Conservation (phyloP, 2,797 vertebrate species). For the Sebastes vulpes region DNA sequence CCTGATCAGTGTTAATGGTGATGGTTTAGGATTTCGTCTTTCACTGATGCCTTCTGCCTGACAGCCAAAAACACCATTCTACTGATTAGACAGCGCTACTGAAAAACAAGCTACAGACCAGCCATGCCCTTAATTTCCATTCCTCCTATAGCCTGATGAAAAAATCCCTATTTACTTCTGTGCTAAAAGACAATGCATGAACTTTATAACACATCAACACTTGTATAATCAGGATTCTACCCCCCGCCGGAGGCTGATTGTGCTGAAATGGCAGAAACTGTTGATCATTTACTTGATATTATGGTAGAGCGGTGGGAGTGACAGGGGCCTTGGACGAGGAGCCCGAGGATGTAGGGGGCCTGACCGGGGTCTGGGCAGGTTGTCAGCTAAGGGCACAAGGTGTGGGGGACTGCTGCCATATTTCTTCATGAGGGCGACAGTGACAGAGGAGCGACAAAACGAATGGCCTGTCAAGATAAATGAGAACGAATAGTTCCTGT, state of each 20-base stretch:
- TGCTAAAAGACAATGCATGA: background rate
- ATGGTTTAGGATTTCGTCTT: constrained; percentile 77
- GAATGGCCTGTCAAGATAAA: constrained; percentile 88
- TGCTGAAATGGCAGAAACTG: constrained; percentile 4
- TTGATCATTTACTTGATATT: constrained; percentile 26
- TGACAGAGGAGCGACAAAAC: constrained; percentile 84
- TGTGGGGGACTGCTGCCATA: constrained; percentile 80
- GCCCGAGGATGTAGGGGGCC: constrained; percentile 22
- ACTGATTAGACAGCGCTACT: constrained; percentile 57
- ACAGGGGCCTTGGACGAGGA: constrained; percentile 34
- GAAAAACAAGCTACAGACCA: constrained; percentile 12
- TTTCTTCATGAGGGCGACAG: constrained; percentile 88
- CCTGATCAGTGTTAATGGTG: constrained; percentile 82
- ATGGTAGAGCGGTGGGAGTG: constrained; percentile 1
- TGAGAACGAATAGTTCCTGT: constrained; percentile 86
- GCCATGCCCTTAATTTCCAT: constrained; percentile 10
- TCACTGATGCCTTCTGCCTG: constrained; percentile 63
- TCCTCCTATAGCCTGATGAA: constrained; percentile 2
- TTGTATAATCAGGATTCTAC: background rate
- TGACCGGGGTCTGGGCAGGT: constrained; percentile 42
- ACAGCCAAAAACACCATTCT: constrained; percentile 67
- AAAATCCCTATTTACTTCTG: background rate
- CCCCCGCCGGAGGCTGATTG: background rate
- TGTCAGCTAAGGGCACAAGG: constrained; percentile 76
- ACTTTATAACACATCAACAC: constrained; percentile 7